A percentile compares a stretch with the other conserved stretches of the same genome.
Evolutionary conservation across 2,888 invertebrate genomes (phyloP).

Genomic region (Alviniconcha strummeri): DNA sequence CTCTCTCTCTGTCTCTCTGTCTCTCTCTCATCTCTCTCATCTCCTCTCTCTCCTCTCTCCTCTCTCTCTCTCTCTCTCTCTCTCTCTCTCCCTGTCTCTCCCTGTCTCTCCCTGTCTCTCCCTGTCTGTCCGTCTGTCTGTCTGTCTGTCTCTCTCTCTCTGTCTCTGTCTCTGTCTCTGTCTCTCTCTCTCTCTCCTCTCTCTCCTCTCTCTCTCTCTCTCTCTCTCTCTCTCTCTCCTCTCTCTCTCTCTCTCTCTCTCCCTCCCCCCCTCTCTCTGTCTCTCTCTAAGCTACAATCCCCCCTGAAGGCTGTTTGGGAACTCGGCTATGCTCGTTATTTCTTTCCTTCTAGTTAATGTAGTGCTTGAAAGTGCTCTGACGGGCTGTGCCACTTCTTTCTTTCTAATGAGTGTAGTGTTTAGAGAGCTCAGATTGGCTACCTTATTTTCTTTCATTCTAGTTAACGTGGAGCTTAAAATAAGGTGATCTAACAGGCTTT

Average conservation of each 20-base stretch:
- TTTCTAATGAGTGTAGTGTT: too few species aligned
- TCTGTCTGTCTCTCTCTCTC: background rate
- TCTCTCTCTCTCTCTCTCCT: background rate
- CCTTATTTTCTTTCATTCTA: too few species aligned
- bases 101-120: background rate
- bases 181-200: background rate
- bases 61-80: conserved; percentile 6
- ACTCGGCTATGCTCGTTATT: too few species aligned
- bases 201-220: background rate
- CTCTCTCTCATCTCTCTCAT: background rate
- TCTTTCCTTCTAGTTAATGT: too few species aligned
- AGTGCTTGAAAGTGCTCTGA: too few species aligned
- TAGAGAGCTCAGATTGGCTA: too few species aligned
- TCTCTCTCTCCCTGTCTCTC: too few species aligned
- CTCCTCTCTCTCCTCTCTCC: background rate
- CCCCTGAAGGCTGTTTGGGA: too few species aligned
- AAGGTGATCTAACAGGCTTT: too few species aligned
- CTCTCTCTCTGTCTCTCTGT: background rate
- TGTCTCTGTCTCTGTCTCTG: background rate
- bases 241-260: background rate
- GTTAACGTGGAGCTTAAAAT: too few species aligned
- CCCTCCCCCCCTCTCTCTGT: background rate
- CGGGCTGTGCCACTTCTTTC: too few species aligned
- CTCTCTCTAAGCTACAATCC: too few species aligned
- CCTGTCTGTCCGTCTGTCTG: background rate